Conservation (phyloP, 1,140 invertebrate genomes). For the Zeugodacus cucurbitae region DNA sequence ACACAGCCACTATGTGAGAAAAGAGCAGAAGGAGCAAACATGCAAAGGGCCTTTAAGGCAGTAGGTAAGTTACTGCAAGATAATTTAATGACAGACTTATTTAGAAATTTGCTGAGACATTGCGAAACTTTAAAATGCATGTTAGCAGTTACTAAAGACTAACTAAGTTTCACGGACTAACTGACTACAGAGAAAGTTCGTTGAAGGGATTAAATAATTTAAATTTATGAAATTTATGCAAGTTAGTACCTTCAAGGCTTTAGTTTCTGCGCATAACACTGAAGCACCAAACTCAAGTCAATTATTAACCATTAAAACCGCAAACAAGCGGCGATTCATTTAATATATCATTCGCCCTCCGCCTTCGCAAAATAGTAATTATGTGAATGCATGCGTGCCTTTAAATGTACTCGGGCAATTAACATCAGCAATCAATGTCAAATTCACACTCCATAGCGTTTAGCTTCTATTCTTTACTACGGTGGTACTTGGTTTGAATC, state of each 20-base stretch:
- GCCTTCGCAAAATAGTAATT: background rate
- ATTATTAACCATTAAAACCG: too few relatives aligned
- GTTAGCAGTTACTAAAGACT: background rate
- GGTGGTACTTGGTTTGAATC: background rate
- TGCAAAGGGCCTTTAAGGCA: background rate
- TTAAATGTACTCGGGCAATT: background rate
- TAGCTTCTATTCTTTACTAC: background rate
- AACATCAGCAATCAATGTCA: slow-evolving; percentile 11
- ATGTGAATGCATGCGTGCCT: background rate
- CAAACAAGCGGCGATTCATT: too few relatives aligned
- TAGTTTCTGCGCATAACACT: background rate
- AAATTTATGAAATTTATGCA: background rate
- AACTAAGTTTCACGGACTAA: background rate
- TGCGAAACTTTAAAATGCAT: background rate
- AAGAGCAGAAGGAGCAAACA: background rate
- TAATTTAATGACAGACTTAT: background rate
- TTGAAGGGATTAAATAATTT: background rate
- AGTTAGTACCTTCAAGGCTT: background rate
- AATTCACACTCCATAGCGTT: background rate
- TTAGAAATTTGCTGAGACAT: background rate
- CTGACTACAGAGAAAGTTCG: background rate
- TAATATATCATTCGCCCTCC: too few relatives aligned
- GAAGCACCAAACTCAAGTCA: too few relatives aligned
- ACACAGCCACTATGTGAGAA: background rate
- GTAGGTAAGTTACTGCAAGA: background rate